phyloP scores from a whole-genome alignment of 2,888 invertebrate genomes.

The Elmis aenea region DNA sequence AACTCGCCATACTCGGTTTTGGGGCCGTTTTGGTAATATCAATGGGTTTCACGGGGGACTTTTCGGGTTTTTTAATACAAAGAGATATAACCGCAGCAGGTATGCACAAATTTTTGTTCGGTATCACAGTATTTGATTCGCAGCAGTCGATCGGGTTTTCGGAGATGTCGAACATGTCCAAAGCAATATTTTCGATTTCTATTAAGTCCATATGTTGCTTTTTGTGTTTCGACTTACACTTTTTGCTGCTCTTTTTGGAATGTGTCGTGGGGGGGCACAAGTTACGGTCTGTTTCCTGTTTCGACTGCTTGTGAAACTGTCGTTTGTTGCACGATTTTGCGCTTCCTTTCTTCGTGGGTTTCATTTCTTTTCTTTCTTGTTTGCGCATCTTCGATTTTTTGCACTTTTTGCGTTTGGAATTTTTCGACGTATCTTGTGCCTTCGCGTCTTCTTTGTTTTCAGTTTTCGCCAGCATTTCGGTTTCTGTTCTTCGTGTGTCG shows the following conservation, averaged over 20 bases:
- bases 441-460: neutral
- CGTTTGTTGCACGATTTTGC: slow-evolving; percentile 3
- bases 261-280: neutral
- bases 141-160: neutral
- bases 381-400: neutral
- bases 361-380: neutral
- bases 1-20: neutral
- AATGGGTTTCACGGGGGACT: neutral
- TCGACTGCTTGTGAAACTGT: slow-evolving; percentile 6
- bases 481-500: too few relatives aligned
- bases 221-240: slow-evolving; percentile 13
- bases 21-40: too few relatives aligned
- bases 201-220: slow-evolving; percentile 10
- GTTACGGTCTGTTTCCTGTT: slow-evolving; percentile 5
- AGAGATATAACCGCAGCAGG: neutral
- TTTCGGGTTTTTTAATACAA: neutral
- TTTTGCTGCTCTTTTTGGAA: neutral
- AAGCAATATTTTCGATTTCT: slow-evolving; percentile 7
- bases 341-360: neutral
- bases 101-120: neutral
- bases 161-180: neutral
- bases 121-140: neutral
- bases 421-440: neutral
- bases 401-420: neutral
- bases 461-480: neutral